These are phyloP conservation scores for Drosophila algonquin DNA, from an alignment of 2,888 invertebrate species.

Conservation along the genomic window DNA sequence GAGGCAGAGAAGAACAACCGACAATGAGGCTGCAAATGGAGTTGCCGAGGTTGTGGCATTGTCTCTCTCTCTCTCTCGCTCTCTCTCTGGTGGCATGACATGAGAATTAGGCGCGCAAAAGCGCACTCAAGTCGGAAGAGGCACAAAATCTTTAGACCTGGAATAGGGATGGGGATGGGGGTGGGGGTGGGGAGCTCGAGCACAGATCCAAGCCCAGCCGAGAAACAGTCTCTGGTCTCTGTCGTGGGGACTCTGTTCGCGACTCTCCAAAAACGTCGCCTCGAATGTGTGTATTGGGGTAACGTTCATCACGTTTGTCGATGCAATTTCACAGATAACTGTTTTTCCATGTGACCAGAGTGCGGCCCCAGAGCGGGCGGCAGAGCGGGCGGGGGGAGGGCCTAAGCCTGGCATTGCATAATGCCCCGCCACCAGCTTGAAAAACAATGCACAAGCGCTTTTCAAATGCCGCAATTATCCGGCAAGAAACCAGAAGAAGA, in stretches of 20 bases:
- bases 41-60: conserved; percentile 50
- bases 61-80: conserved; percentile 42
- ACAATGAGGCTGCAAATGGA: conserved; percentile 18
- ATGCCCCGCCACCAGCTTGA: conserved; percentile 49
- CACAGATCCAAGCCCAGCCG: neutral
- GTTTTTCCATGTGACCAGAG: conserved; percentile 67
- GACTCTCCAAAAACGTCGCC: conserved; percentile 19
- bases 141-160: neutral
- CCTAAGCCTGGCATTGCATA: conserved; percentile 59
- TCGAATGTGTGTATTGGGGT: conserved; percentile 61
- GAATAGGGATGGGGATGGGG: neutral
- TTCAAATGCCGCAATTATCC: conserved; percentile 71
- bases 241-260: conserved; percentile 7
- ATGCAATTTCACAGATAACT: conserved; percentile 80
- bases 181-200: neutral
- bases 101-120: conserved; percentile 72
- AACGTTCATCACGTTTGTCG: conserved; percentile 79
- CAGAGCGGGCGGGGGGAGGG: neutral
- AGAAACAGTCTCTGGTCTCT: neutral
- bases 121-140: conserved; percentile 72
- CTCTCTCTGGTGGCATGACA: conserved; percentile 60
- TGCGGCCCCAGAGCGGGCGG: neutral
- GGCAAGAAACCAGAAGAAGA: conserved; percentile 44
- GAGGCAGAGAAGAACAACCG: conserved; percentile 11
- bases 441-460: conserved; percentile 65